phyloP scores from a whole-genome alignment of 2,888 invertebrate genomes.

The Cheiracanthium punctorium region DNA sequence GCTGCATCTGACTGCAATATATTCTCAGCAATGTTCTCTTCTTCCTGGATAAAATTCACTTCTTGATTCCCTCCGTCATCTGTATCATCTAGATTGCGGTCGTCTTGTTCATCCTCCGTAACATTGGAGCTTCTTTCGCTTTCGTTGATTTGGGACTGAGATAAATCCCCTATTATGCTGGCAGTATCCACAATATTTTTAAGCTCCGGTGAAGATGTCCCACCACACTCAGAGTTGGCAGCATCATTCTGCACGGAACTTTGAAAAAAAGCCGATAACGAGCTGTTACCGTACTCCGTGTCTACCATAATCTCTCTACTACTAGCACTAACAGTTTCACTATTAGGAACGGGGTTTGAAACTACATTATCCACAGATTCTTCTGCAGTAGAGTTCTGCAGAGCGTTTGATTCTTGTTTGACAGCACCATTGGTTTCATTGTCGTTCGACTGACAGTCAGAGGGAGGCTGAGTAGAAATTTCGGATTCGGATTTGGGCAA shows the following conservation, averaged over 20 bases:
- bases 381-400: conserved; percentile 14
- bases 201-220: background rate
- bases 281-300: conserved; percentile 32
- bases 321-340: background rate
- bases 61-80: conserved; percentile 23
- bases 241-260: conserved; percentile 25
- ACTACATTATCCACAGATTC: background rate
- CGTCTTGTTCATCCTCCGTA: background rate
- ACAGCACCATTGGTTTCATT: background rate
- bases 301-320: conserved; percentile 4
- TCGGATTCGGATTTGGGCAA: conserved; percentile 6
- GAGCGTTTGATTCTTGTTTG: background rate
- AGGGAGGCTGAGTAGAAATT: conserved; percentile 6
- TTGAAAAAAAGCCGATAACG: conserved; percentile 55
- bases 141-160: background rate
- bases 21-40: conserved; percentile 24
- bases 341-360: conserved; percentile 1
- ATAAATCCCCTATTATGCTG: conserved; percentile 21
- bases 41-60: conserved; percentile 51
- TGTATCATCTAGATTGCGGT: conserved; percentile 21
- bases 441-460: background rate
- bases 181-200: conserved; percentile 15
- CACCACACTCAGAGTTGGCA: conserved; percentile 1
- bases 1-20: background rate
- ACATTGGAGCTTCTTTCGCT: background rate